phyloP scores from a whole-genome alignment of 2,113 vertebrate genomes.

The Podiceps cristatus region DNA sequence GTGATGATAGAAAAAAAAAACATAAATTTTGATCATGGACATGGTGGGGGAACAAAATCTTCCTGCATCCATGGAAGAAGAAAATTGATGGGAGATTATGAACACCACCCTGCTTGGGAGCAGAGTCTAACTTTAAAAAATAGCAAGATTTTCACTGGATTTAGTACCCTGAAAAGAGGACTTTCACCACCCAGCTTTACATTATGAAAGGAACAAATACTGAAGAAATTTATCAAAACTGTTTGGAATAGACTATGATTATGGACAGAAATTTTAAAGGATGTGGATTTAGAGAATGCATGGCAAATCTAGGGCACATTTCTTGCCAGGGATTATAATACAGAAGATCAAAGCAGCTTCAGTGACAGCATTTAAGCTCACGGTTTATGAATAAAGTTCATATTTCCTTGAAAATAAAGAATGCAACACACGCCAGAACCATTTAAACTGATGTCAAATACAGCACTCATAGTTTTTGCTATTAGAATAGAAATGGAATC shows the following conservation, averaged over 20 bases:
- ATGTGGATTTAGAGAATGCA: not conserved
- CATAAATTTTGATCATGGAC: not conserved
- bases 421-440: not conserved
- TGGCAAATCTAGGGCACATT: not conserved
- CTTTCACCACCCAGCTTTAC: not conserved
- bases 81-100: not conserved
- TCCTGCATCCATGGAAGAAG: not conserved
- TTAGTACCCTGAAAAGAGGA: not conserved
- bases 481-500: not conserved
- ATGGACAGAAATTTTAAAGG: not conserved
- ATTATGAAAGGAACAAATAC: not conserved
- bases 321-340: not conserved
- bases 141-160: not conserved
- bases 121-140: not conserved
- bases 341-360: slow-evolving; percentile 33
- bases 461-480: not conserved
- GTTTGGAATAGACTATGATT: not conserved
- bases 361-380: slow-evolving; percentile 2
- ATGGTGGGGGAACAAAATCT: not conserved
- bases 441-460: not conserved
- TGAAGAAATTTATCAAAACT: not conserved
- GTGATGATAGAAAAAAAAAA: not conserved
- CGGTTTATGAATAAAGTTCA: not conserved
- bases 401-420: slow-evolving; percentile 15
- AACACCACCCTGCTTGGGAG: not conserved